phyloP scores from a whole-genome alignment of 2,113 vertebrate genomes.

The Redunca redunca region DNA sequence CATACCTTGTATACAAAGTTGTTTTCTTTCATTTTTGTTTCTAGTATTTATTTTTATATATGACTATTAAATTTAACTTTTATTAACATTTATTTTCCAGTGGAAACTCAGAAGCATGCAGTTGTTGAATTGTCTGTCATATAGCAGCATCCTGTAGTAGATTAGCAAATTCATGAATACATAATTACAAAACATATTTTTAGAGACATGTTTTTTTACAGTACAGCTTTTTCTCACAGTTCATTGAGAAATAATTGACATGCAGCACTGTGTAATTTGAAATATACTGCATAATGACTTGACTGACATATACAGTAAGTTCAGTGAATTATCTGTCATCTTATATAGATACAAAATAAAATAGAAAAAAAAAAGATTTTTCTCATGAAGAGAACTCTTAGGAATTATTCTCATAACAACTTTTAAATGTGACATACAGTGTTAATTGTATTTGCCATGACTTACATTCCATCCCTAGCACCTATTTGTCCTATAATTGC shows the following conservation, averaged over 20 bases:
- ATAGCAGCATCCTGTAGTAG: neutral
- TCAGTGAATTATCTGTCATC: neutral
- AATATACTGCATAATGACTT: neutral
- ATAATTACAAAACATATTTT: neutral
- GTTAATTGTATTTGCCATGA: neutral
- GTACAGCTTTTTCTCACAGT: neutral
- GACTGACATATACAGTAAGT: neutral
- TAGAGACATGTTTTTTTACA: neutral
- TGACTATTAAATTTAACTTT: neutral
- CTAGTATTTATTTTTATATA: neutral
- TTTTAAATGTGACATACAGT: neutral
- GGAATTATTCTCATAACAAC: neutral
- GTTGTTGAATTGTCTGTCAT: neutral
- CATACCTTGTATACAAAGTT: neutral
- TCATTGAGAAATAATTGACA: neutral
- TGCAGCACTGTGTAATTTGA: neutral
- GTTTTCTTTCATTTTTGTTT: neutral
- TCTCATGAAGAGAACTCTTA: neutral
- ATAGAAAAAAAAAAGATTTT: neutral
- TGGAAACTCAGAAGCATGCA: neutral
- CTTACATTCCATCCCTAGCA: neutral
- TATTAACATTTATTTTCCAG: neutral
- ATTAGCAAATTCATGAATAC: neutral
- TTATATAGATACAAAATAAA: neutral
- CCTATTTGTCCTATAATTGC: neutral